Conservation (phyloP, 2,888 invertebrate genomes). For the Odontothrips loti region DNA sequence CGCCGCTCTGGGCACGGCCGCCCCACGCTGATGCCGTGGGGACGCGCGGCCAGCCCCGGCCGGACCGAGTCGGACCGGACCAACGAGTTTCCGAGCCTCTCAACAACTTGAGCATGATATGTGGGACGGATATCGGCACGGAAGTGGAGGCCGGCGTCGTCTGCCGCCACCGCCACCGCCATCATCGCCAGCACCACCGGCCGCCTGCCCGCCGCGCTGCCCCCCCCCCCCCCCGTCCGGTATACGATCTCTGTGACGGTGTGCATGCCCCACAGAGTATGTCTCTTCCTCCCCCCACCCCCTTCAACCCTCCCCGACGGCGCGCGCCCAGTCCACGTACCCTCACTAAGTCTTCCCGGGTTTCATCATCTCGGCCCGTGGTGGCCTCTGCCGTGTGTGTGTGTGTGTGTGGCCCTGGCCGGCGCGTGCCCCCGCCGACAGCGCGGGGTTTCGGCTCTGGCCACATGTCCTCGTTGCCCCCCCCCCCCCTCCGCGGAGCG, state of each 20-base stretch:
- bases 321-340: not conserved
- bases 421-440: not conserved
- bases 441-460: not conserved
- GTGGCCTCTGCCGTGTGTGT: not conserved
- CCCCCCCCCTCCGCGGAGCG: too few species aligned
- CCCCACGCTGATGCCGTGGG: too few species aligned
- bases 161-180: not conserved
- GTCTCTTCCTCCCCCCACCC: too few species aligned
- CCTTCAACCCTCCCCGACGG: too few species aligned
- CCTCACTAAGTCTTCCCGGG: constrained; percentile 14
- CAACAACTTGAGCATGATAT: constrained; percentile 25
- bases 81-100: constrained; percentile 21
- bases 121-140: constrained; percentile 15
- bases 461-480: not conserved
- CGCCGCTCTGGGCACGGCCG: too few species aligned
- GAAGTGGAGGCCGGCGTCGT: constrained; percentile 7
- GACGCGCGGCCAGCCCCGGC: too few species aligned
- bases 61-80: not conserved
- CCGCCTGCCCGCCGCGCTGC: not conserved
- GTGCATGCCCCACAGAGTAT: too few species aligned
- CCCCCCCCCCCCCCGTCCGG: not conserved
- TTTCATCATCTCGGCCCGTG: constrained; percentile 9
- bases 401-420: not conserved
- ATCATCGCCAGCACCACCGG: not conserved
- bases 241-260: too few species aligned